Percentiles rank a stretch among this genome's conserved stretches.
Conservation (phyloP, 2,888 invertebrate species). For the Morpho deidamia region DNA sequence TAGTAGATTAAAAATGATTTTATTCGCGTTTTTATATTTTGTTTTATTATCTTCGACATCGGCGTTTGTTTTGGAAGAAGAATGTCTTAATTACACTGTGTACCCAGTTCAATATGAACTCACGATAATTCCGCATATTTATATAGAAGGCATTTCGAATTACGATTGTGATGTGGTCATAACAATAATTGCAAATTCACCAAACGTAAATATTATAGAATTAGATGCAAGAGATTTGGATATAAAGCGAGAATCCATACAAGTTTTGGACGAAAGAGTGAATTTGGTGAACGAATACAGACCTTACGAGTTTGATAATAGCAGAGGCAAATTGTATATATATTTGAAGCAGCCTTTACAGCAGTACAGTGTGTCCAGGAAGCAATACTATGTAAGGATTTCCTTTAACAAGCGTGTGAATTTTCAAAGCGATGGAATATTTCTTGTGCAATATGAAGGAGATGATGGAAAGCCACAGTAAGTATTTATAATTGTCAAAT, state of each 20-base stretch:
- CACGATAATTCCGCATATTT: constrained; percentile 50
- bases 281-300: constrained; percentile 50
- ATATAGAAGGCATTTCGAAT: constrained; percentile 39
- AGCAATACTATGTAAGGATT: constrained; percentile 51
- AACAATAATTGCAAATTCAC: constrained; percentile 58
- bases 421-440: constrained; percentile 44
- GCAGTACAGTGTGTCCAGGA: constrained; percentile 40
- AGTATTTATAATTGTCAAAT: constrained; percentile 31
- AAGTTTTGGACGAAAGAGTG: constrained; percentile 42
- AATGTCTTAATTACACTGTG: constrained; percentile 67
- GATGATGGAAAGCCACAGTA: constrained; percentile 45
- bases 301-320: constrained; percentile 48
- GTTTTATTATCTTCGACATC: constrained; percentile 38
- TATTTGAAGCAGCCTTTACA: constrained; percentile 50
- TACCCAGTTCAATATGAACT: constrained; percentile 68
- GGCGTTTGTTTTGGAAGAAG: constrained; percentile 51
- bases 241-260: constrained; percentile 41
- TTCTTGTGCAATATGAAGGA: constrained; percentile 50
- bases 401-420: constrained; percentile 46
- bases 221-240: constrained; percentile 54
- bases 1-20: constrained; percentile 27
- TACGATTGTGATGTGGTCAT: constrained; percentile 59
- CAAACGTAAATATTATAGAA: constrained; percentile 51
- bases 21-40: neutral
- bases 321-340: constrained; percentile 48